Conservation (phyloP, 1,140 invertebrate genomes). For the Megalopta genalis region DNA sequence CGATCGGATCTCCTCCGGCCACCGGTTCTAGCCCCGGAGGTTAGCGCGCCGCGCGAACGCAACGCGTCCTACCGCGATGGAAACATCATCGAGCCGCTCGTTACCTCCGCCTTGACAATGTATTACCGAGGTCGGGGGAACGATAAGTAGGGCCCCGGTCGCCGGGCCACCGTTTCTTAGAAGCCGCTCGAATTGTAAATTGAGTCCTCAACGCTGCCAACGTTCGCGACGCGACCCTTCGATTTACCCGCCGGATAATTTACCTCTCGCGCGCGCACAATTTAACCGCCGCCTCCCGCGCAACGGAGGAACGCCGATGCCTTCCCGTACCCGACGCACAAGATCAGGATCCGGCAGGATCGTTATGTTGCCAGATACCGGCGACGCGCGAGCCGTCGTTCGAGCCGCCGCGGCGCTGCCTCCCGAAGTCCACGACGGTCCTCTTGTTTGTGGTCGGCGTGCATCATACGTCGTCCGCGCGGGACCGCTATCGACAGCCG, state of each 20-base stretch:
- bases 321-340: not conserved
- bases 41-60: conserved; percentile 34
- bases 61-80: conserved; percentile 16
- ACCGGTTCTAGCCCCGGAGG: conserved; percentile 45
- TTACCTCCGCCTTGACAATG: not conserved
- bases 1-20: conserved; percentile 62
- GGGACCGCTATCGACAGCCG: conserved; percentile 48
- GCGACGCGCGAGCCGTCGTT: not conserved
- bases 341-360: conserved; percentile 14
- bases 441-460: conserved; percentile 29
- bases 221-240: not conserved
- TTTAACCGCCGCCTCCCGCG: no score
- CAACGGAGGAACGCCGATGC: not conserved
- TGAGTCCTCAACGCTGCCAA: not conserved
- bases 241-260: not conserved
- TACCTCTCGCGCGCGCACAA: no score
- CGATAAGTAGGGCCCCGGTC: not conserved
- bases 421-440: no score
- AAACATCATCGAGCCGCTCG: conserved; percentile 9
- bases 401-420: not conserved
- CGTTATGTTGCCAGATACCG: conserved; percentile 15
- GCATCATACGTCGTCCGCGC: conserved; percentile 35
- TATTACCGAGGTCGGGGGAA: not conserved
- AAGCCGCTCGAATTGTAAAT: conserved; percentile 7
- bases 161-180: not conserved